Evolutionary conservation across 2,888 invertebrate species (phyloP).

Genomic region (Celastrina argiolus): DNA sequence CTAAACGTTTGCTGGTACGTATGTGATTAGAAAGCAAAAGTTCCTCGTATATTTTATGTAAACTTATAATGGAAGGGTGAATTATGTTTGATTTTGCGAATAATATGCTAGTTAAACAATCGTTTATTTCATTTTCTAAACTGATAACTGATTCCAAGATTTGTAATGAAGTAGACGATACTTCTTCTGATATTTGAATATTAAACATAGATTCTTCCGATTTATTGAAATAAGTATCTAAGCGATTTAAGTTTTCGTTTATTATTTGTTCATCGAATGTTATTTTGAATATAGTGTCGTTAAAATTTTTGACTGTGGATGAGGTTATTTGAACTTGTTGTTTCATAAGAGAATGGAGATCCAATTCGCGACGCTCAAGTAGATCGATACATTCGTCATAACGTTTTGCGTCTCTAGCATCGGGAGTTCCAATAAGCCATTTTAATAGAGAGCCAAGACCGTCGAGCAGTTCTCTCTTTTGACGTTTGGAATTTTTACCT

Average conservation of each 20-base stretch:
- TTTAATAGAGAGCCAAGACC: constrained; percentile 38
- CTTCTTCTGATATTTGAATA: constrained; percentile 30
- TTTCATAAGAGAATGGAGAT: background rate
- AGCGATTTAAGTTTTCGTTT: background rate
- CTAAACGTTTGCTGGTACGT: constrained; percentile 32
- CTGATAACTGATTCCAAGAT: constrained; percentile 34
- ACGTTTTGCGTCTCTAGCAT: constrained; percentile 37
- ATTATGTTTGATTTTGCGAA: constrained; percentile 35
- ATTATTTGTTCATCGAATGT: background rate
- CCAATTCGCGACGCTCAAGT: constrained; percentile 38
- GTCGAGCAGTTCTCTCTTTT: constrained; percentile 37
- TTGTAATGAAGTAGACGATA: constrained; percentile 35
- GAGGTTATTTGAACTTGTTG: background rate
- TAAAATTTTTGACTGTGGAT: background rate
- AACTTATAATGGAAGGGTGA: constrained; percentile 30
- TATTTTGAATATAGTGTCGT: background rate
- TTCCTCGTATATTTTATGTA: constrained; percentile 33
- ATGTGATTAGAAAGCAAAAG: constrained; percentile 27
- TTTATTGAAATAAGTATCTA: constrained; percentile 1
- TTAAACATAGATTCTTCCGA: constrained; percentile 16
- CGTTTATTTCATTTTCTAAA: constrained; percentile 36
- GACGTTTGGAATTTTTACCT: no score
- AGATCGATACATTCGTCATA: constrained; percentile 39
- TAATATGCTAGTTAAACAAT: constrained; percentile 34
- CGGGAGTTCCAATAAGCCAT: constrained; percentile 40